Base-by-base conservation (phyloP, 1,140 invertebrate genomes). In the Leptoteleia sp. region DNA sequence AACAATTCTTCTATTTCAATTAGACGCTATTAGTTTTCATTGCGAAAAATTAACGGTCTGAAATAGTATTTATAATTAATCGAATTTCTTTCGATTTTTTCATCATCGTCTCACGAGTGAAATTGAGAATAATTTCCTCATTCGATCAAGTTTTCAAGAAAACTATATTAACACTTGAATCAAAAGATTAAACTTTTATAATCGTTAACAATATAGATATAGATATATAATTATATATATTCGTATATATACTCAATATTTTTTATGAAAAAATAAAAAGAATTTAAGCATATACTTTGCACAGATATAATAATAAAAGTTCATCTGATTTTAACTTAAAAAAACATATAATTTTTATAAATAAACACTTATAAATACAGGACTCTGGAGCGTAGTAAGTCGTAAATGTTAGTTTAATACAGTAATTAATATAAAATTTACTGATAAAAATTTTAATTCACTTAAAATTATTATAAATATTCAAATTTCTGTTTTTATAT, bases 181-280 rank as follows among this genome's bases (percentile, higher is more conserved):
- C 17, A 29, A 52, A 43, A 17, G 27, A 47, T 48, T 62, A 48
- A 62, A 48, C 19, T 54, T 65, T 65, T 19, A 45, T 45, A 43
- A 54, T 43, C 9, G 35, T 38, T 65, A 65, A 65, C 48, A 54
- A 54, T 64, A 16, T 38, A 38, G n/a, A n/a, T n/a, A n/a, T n/a
- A n/a, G n/a, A n/a, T n/a, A n/a, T n/a, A n/a, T n/a, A n/a, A n/a
- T n/a, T n/a, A n/a, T n/a, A n/a, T n/a, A n/a, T n/a, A n/a, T n/a
- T n/a, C n/a, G n/a, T n/a, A n/a, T n/a, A n/a, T 50, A 54, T 52
- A 31, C 40, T n/a, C 22, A 15, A 22, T 22, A 22, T 22, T 22
- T 22, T 22, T 22, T n/a, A n/a, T n/a, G n/a, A n/a, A 22, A 3
- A 22, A 22, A 5, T 22, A 22, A 22, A 22, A 22, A 22, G 5